Evolutionary conservation across 2,888 invertebrate species (phyloP).

Genomic region (Eupithecia subfuscata): DNA sequence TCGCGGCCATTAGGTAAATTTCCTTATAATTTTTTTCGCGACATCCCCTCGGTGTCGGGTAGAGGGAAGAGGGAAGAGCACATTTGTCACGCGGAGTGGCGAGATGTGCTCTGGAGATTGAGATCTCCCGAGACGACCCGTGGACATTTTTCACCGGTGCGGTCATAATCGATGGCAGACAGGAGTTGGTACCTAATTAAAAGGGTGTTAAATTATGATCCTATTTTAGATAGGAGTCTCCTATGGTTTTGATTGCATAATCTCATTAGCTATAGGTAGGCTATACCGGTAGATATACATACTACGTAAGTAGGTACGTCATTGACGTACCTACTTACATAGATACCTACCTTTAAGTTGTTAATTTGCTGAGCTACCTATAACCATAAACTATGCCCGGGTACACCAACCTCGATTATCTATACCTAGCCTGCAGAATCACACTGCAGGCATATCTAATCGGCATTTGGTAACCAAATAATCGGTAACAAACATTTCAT

Average conservation of each 20-base stretch:
- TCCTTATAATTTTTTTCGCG: constrained; percentile 83
- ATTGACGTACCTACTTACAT: no score
- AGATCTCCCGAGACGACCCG: constrained; percentile 69
- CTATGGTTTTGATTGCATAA: neutral
- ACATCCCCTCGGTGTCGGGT: constrained; percentile 72
- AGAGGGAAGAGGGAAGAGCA: constrained; percentile 58
- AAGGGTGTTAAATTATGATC: neutral
- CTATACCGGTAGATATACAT: no score
- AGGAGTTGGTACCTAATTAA: neutral
- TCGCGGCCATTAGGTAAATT: constrained; percentile 84
- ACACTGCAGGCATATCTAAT: no score
- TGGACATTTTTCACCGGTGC: constrained; percentile 58
- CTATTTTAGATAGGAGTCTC: neutral
- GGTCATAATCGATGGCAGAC: constrained; percentile 62
- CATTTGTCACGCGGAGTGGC: constrained; percentile 72
- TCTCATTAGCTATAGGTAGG: neutral
- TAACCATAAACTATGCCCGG: no score
- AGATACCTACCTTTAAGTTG: neutral
- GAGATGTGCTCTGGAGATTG: constrained; percentile 49
- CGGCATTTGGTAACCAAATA: neutral
- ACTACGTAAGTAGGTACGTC: no score
- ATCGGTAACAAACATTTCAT: neutral
- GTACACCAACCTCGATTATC: no score
- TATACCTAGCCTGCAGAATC: no score
- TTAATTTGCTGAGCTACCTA: no score